A percentile compares a stretch with the other conserved stretches of the same genome.
Conservation (phyloP, 2,888 invertebrate species). For the Xylota segnis region DNA sequence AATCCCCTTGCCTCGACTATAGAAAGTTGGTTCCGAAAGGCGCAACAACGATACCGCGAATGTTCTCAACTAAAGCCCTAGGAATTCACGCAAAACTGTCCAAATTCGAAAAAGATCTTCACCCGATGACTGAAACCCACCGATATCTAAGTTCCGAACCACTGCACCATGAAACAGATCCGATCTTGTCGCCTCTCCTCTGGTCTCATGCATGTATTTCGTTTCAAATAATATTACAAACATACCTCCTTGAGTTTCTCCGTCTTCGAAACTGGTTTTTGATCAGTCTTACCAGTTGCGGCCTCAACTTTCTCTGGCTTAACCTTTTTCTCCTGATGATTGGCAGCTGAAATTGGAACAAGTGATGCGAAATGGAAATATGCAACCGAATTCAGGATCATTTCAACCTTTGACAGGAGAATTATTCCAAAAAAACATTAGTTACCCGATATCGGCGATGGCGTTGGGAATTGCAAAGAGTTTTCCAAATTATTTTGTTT, state of each 20-base stretch:
- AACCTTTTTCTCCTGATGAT: slow-evolving; percentile 75
- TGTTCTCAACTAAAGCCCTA: too few species aligned
- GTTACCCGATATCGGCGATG: slow-evolving; percentile 79
- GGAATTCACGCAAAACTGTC: too few species aligned
- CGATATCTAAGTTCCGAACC: too few species aligned
- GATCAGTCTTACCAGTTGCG: slow-evolving; percentile 79
- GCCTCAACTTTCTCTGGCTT: slow-evolving; percentile 80
- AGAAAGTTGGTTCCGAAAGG: too few species aligned
- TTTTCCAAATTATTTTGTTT: slow-evolving; percentile 80
- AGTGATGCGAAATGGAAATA: slow-evolving; percentile 3
- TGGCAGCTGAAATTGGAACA: slow-evolving; percentile 71
- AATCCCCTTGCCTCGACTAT: too few species aligned
- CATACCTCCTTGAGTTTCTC: slow-evolving; percentile 80
- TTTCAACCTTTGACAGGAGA: neutral
- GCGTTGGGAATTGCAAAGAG: slow-evolving; percentile 78
- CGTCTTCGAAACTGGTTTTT: slow-evolving; percentile 68
- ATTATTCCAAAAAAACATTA: slow-evolving; percentile 19
- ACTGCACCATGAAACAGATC: too few species aligned
- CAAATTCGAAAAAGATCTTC: too few species aligned
- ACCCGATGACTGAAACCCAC: too few species aligned
- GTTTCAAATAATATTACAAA: too few species aligned
- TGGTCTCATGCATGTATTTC: too few species aligned
- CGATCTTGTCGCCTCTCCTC: too few species aligned
- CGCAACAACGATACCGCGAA: too few species aligned
- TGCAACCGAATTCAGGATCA: neutral